These are phyloP conservation scores for Sceloporus tristichus DNA, from an alignment of 2,113 vertebrate species.

Conservation along the genomic window DNA sequence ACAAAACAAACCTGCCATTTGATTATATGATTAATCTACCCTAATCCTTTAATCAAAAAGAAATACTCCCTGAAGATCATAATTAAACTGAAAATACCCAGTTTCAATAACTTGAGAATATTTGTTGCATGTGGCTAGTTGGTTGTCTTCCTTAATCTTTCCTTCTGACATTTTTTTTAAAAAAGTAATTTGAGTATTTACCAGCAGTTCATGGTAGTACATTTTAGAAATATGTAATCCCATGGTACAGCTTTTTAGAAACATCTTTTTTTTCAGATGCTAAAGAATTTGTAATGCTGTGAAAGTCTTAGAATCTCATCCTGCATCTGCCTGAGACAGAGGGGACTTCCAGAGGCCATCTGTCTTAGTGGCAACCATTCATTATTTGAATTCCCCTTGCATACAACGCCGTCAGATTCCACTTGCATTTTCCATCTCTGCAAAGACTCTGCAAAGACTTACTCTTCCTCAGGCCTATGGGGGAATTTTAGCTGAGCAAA, in stretches of 20 bases:
- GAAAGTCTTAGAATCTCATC: too few relatives aligned
- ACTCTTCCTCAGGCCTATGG: too few relatives aligned
- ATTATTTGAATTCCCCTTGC: too few relatives aligned
- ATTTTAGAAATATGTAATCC: neutral
- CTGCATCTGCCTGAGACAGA: too few relatives aligned
- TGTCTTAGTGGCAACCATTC: too few relatives aligned
- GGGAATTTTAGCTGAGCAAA: too few relatives aligned
- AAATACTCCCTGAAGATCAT: neutral
- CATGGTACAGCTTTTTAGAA: fast-evolving
- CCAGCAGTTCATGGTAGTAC: neutral
- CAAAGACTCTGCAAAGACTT: too few relatives aligned
- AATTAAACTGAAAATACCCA: conserved; percentile 23
- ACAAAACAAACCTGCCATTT: conserved; percentile 21
- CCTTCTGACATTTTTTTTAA: neutral
- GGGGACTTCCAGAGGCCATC: too few relatives aligned
- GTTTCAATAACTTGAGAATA: neutral
- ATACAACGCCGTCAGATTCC: too few relatives aligned
- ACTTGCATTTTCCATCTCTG: too few relatives aligned
- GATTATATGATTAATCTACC: neutral
- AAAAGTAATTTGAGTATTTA: neutral
- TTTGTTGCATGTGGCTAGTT: neutral
- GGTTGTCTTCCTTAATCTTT: conserved; percentile 5
- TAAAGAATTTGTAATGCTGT: neutral
- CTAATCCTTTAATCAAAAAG: conserved; percentile 24
- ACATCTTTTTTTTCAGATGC: neutral